phyloP scores from a whole-genome alignment of 1,140 invertebrate species.

The Lanistes nyassanus region DNA sequence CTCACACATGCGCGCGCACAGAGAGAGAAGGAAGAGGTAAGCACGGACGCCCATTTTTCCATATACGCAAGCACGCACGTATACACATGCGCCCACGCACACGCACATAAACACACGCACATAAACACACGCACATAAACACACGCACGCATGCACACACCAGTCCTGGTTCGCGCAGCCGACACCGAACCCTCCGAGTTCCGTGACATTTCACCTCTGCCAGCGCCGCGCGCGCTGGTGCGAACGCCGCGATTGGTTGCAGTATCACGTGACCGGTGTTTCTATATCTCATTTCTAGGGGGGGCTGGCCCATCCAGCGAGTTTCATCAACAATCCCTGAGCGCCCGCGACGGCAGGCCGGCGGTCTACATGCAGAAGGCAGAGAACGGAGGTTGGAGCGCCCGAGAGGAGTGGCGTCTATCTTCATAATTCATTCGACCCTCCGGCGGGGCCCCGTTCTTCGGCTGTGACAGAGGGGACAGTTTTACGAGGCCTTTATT shows the following conservation, averaged over 20 bases:
- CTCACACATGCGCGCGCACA: not conserved
- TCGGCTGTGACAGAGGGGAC: slow-evolving; percentile 33
- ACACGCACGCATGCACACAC: slow-evolving; percentile 7
- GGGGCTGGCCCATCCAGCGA: not conserved
- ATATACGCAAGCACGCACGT: not conserved
- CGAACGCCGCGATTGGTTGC: not conserved
- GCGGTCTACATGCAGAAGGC: not conserved
- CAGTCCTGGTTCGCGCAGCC: not conserved
- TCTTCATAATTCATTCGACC: slow-evolving; percentile 50
- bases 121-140: not conserved
- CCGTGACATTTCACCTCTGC: slow-evolving; percentile 17
- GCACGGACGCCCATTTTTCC: not conserved
- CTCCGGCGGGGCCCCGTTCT: slow-evolving; percentile 30
- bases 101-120: slow-evolving; percentile 3
- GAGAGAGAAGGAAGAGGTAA: too few relatives aligned
- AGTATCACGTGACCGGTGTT: not conserved
- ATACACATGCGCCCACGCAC: not conserved
- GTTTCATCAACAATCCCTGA: not conserved
- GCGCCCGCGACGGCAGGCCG: not conserved
- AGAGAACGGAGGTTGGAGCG: not conserved
- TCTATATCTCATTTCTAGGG: slow-evolving; percentile 20
- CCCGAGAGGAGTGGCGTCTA: not conserved
- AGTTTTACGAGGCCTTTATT: slow-evolving; percentile 55
- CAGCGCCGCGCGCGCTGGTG: not conserved
- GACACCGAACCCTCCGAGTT: not conserved